These are phyloP conservation scores for Ia io DNA, from an alignment of 2,113 vertebrate species.

Conservation along the genomic window DNA sequence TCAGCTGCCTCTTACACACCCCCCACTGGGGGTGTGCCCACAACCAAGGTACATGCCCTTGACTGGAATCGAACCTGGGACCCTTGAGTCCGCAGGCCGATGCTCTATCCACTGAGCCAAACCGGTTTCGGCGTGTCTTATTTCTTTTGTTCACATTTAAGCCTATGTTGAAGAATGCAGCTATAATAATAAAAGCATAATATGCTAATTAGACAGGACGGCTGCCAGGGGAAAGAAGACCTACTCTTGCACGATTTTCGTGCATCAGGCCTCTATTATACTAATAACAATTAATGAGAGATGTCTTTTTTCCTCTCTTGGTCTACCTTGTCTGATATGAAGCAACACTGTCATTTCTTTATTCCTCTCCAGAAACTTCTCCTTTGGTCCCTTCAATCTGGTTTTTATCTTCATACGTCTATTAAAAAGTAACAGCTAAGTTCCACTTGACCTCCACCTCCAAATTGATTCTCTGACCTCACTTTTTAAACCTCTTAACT, in stretches of 20 bases:
- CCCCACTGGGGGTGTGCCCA: too few relatives aligned
- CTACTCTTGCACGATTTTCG: too few relatives aligned
- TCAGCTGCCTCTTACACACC: too few relatives aligned
- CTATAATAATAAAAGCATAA: too few relatives aligned
- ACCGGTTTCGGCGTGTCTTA: too few relatives aligned
- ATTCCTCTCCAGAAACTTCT: not conserved
- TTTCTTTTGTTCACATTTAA: not conserved
- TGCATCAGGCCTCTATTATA: too few relatives aligned
- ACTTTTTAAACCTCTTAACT: not conserved
- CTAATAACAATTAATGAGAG: not conserved
- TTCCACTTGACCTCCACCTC: not conserved
- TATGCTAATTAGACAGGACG: too few relatives aligned
- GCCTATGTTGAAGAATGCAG: not conserved
- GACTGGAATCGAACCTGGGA: too few relatives aligned
- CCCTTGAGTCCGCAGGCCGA: too few relatives aligned
- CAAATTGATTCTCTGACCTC: not conserved
- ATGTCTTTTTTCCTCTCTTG: not conserved
- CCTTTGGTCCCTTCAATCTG: not conserved
- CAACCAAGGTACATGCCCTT: too few relatives aligned
- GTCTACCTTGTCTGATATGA: not conserved
- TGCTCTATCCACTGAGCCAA: too few relatives aligned
- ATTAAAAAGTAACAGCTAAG: not conserved
- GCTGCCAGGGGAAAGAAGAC: too few relatives aligned
- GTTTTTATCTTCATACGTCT: not conserved
- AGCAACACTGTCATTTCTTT: not conserved